Evolutionary conservation across 2,888 invertebrate species (phyloP), one percentile per base, ranked within the genome.

Genomic region (Myopa testacea): DNA sequence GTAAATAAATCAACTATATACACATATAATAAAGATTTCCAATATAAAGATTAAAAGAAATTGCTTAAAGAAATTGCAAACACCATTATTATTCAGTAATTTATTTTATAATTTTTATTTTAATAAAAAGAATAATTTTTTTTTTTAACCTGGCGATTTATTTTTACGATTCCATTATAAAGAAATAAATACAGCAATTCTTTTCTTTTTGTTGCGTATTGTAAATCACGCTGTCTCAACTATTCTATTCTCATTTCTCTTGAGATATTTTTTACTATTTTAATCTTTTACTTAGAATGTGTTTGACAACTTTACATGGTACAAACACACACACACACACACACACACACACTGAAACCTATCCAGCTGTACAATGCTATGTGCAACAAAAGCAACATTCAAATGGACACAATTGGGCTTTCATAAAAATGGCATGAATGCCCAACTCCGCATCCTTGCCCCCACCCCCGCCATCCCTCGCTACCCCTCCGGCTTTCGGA

Each of bases 321-420:
- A 58, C 58, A 71, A 16, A 14, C 55, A 26, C 16, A 55, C 12
- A 71, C 4, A 58, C 26, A 70, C 4, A 8, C 45, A n/a, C 40
- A 72, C 45, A 73, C 63, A 73, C 40, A 62, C n/a, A 26, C n/a
- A n/a, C 34, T 37, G 37, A 38, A 65, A 8, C 63, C 34, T 37
- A 19, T 37, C 34, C 70, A 70, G 14, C 1, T 34, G 14, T 71
- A 58, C 12, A 38, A 60, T 7, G 12, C 4, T 26, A 58, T 5
- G 37, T 26, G 63, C 60, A 69, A 75, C 67, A 37, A 68, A 60
- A 60, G 60, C 40, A 40, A 65, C 60, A 78, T 78, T 77, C 68
- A 77, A 74, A 77, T 77, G 19, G 52, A 77, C 58, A 68, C 77
- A 70, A 67, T 72, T 16, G 40, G 37, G 38, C 38, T 55, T 19